Base-by-base conservation (phyloP, 2,888 invertebrate genomes). In the Resseliella maxima region DNA sequence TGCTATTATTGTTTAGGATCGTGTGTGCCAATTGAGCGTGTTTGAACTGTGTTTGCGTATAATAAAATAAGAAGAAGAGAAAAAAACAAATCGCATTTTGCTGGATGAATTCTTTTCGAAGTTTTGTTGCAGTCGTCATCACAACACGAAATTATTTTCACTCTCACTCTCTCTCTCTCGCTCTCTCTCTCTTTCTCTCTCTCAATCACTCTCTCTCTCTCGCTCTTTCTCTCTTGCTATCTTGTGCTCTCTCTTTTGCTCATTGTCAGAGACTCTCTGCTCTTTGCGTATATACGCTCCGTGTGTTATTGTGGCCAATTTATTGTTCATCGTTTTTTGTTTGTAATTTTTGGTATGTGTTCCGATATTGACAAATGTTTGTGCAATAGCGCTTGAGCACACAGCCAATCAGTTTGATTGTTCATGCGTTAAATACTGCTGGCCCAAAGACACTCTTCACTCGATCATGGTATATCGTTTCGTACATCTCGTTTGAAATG, bases 341-440 rank as follows among this genome's bases (percentile, higher is more conserved):
- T 59, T 50, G 5, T 81, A 36, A 81, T 81, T 81, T 81, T 81
- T 81, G 81, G 35, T 38, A 38, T 83, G 83, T 38, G 72, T 72
- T 72, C 31, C 15, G 72, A 72, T 72, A 72, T 72, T 72, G 72
- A 72, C 72, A 72, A 72, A 72, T 10, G 12, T 2, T 27, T 31
- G 0, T 31, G 72, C 72, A 72, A 31, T 72, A 15, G 72, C 72
- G 72, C 72, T 72, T 72, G 12, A 72, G 35, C 35, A 15, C n/a
- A n/a, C 35, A 72, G 8, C 38, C 83, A 36, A 83, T 83, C 83
- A 83, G 83, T 83, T 38, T 83, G 38, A 83, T 38, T 83, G 38
- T 83, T 83, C 83, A 83, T 83, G 83, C 83, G 83, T 83, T 38
- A 36, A 83, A 83, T 38, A n/a, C n/a, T n/a, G 36, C n/a, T 83